Base-by-base conservation (phyloP, 2,888 invertebrate species). In the Keiferia lycopersicella region DNA sequence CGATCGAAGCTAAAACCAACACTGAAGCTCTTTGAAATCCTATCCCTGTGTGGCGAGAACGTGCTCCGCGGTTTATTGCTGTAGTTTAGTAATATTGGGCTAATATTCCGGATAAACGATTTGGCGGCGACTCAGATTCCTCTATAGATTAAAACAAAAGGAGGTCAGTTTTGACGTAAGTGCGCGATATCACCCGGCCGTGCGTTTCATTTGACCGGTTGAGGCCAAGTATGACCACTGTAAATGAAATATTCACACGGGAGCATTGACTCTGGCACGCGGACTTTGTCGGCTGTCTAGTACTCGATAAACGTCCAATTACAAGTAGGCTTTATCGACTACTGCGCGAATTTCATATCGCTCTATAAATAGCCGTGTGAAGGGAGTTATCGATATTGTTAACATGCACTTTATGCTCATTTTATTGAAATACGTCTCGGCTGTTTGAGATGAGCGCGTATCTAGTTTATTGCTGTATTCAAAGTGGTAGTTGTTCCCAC, bases 261-360 rank as follows among this genome's bases (percentile, higher is more conserved):
- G 74, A 72, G 70, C 75, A 67, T 73, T 77, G 77, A 74, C 73
- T 71, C 64, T n/a, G 48, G 64, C 64, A 68, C 69, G 69, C 51
- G 10, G 39, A 53, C 61, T 65, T 65, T 71, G 71, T 72, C 61
- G 65, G 68, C 68, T 71, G 69, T 22, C 67, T 66, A 65, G 66
- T 66, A 66, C 62, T 62, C 67, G 72, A 74, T 74, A 73, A 72
- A 69, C 66, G 66, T 70, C 71, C 69, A 74, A 72, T 75, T 74
- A 74, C 73, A 72, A 74, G 75, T 75, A 76, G 68, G 69, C 65
- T 51, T 12, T 45, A 61, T 63, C 61, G 63, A 58, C 66, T 66
- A 65, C 66, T 66, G 62, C 69, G 65, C 68, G 67, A 68, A 68
- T 70, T 62, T 67, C 63, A 63, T 67, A 50, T 20, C 61, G 4